Base-by-base conservation (phyloP, 2,797 vertebrate species). In the Melanotaenia nigrans region DNA sequence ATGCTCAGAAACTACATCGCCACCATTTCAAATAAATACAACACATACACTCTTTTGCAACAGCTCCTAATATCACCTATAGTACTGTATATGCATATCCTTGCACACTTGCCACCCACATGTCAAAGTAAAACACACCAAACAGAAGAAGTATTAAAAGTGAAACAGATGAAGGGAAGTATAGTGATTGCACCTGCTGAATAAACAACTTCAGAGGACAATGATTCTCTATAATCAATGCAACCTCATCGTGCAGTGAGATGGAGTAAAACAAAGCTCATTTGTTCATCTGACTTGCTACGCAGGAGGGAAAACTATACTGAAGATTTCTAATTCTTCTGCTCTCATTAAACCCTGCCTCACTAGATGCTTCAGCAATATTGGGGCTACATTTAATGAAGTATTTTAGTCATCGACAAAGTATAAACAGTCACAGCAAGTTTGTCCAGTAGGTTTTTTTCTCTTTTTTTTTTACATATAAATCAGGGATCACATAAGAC, bases 1-100 rank as follows among this genome's bases (percentile, higher is more conserved):
- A 88, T 83, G 82, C 77, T 87, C 86, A 82, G 80, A 82, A 73
- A 79, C 78, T 55, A 74, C 58, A 62, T 57, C 1, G 56, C 67
- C 72, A 83, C 60, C 62, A 59, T 67, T 71, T 72, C 75, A 67
- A 83, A 81, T 80, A 75, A 85, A 83, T 80, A 81, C 67, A 78
- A 65, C 81, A 75, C 69, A 61, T 75, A 73, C 63, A 61, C 69
- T 55, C 66, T 82, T 68, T 61, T 72, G 65, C 47, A 58, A 79
- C 55, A 79, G 60, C 65, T 61, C 56, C 65, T 83, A 59, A 64
- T 42, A 54, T 73, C 54, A 73, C 42, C 62, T 65, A 59, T 20
- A 71, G 38, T 69, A 30, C 30, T 30, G 30, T 30, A 51, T 45
- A 73, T 7, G 75, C 40, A 79, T 7, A 49, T 64, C 58, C 47